Percentiles rank a stretch among this genome's conserved stretches.
Evolutionary conservation across 64 coral and sea anemone species (phyloP).

Genomic region (Montipora capricornis): DNA sequence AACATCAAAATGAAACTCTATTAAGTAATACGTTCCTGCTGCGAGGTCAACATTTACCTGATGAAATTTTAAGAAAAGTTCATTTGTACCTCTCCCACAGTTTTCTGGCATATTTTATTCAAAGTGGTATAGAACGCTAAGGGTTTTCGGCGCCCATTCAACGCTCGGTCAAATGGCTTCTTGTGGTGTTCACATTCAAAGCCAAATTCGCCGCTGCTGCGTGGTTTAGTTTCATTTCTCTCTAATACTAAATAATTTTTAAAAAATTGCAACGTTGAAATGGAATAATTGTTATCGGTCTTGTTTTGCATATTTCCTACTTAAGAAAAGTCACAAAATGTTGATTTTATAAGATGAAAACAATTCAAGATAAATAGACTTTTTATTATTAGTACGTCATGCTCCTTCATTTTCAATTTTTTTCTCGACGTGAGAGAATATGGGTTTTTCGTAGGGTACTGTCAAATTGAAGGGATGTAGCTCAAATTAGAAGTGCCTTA

Average conservation of each 20-base stretch:
- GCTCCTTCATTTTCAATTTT: not conserved
- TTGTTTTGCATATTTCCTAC: not conserved
- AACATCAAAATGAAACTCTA: not conserved
- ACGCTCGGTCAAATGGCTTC: no score
- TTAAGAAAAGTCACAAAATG: not conserved
- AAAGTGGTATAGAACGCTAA: not conserved
- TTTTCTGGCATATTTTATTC: not conserved
- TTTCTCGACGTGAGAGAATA: not conserved
- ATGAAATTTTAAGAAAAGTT: not conserved
- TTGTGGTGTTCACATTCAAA: no score
- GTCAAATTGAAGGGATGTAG: conserved; percentile 19
- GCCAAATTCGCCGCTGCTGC: no score
- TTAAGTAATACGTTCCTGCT: not conserved
- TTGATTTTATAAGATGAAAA: not conserved
- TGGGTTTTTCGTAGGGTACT: no score
- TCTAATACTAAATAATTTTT: no score
- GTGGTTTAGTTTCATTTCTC: no score
- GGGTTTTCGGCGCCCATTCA: not conserved
- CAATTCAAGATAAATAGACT: not conserved
- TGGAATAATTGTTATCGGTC: not conserved
- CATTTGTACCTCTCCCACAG: not conserved
- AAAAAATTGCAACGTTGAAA: not conserved
- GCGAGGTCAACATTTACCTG: not conserved
- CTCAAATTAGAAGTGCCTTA: conserved; percentile 28
- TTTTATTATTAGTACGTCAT: conserved; percentile 1